These are phyloP conservation scores for Caenorhabditis japonica DNA, from an alignment of 2,888 invertebrate species.

Conservation along the genomic window DNA sequence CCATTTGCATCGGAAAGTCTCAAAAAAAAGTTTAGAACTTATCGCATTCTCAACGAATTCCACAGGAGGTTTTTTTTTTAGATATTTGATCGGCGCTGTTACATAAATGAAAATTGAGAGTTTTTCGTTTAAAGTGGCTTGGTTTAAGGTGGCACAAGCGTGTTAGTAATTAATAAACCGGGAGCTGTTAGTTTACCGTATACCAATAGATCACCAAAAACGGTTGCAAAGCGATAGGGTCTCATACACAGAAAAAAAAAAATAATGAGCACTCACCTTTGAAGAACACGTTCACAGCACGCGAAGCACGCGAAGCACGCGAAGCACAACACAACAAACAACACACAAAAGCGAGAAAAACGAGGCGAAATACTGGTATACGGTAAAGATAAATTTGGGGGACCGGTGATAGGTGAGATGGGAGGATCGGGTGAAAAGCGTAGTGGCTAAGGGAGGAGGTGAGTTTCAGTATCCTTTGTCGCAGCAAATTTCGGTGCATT, in stretches of 20 bases:
- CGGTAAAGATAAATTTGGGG: slow-evolving; percentile 4
- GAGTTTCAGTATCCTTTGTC: slow-evolving; percentile 61
- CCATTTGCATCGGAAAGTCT: neutral
- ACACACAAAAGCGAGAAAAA: slow-evolving; percentile 1
- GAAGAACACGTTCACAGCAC: no score
- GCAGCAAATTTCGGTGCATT: slow-evolving; percentile 75
- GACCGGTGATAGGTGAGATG: neutral
- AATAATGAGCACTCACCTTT: slow-evolving; percentile 6
- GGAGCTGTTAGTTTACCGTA: slow-evolving; percentile 18
- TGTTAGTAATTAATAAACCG: neutral
- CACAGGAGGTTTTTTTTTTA: neutral
- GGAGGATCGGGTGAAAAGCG: neutral
- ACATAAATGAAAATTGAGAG: slow-evolving; percentile 31
- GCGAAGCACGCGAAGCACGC: neutral
- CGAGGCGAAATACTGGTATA: slow-evolving; percentile 16
- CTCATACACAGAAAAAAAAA: neutral
- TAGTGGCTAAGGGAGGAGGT: neutral
- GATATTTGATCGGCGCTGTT: slow-evolving; percentile 63
- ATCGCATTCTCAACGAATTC: slow-evolving; percentile 27
- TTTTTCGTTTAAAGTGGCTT: neutral
- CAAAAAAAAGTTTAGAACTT: slow-evolving; percentile 13
- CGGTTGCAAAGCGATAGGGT: slow-evolving; percentile 40
- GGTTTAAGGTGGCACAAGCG: no score
- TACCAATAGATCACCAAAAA: slow-evolving; percentile 13
- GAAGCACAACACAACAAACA: slow-evolving; percentile 8